A percentile compares a stretch with the other conserved stretches of the same genome.
phyloP scores from a whole-genome alignment of 2,888 invertebrate species.

The Rosalia funebris region DNA sequence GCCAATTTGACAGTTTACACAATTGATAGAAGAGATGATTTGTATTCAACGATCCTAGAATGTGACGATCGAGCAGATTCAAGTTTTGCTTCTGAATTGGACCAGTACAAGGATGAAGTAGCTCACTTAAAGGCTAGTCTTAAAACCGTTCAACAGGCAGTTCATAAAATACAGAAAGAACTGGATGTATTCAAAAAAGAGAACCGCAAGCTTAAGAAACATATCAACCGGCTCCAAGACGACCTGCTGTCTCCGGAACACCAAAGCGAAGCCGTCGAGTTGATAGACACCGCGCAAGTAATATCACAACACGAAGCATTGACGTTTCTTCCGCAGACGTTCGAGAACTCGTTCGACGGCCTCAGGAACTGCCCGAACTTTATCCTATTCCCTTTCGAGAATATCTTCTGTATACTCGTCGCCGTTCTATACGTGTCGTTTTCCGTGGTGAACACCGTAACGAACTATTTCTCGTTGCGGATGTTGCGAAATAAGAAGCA shows the following conservation, averaged over 20 bases:
- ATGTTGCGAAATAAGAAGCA: background rate
- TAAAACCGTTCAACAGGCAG: background rate
- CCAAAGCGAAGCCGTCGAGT: background rate
- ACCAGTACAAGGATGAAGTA: background rate
- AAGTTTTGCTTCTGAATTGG: background rate
- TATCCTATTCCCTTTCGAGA: slow-evolving; percentile 2
- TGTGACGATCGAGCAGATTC: background rate
- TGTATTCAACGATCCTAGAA: background rate
- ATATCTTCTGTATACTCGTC: background rate
- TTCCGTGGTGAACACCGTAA: slow-evolving; percentile 5
- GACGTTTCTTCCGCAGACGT: background rate
- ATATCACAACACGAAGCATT: background rate
- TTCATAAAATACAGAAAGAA: no score
- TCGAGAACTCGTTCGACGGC: background rate
- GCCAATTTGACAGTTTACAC: no score
- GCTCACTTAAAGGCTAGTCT: background rate
- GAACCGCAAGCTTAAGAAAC: no score
- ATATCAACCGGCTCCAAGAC: no score
- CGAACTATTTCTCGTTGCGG: slow-evolving; percentile 11
- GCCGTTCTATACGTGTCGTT: background rate
- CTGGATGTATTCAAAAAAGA: no score
- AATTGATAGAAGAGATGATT: background rate
- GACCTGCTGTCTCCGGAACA: no score
- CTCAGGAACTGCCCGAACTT: background rate
- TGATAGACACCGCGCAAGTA: background rate